Percentiles rank a stretch among this genome's conserved stretches.
Evolutionary conservation across 2,113 vertebrate genomes (phyloP).

Genomic region (Hymenochirus boettgeri): DNA sequence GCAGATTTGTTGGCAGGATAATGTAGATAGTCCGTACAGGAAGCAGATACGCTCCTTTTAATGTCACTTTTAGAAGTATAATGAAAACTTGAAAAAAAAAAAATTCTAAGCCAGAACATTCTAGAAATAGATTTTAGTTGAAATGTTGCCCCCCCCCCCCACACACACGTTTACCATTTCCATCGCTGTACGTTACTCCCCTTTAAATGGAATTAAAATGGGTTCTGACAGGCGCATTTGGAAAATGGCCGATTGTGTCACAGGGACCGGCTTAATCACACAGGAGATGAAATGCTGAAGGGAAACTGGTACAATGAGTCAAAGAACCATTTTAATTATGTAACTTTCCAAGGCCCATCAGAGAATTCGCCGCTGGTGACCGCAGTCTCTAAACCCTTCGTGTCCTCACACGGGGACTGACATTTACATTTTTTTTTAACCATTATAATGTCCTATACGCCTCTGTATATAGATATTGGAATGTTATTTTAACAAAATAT

Average conservation of each 20-base stretch:
- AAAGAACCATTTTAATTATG: neutral
- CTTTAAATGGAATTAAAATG: neutral
- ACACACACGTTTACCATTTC: too few species aligned
- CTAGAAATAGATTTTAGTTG: too few species aligned
- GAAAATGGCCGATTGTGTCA: neutral
- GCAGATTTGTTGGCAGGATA: too few species aligned
- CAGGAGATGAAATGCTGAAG: neutral
- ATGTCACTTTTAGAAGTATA: too few species aligned
- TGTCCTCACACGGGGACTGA: neutral
- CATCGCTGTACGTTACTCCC: too few species aligned
- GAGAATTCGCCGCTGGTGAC: neutral
- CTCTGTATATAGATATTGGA: constrained; percentile 60
- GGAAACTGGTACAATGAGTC: constrained; percentile 8
- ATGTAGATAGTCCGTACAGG: too few species aligned
- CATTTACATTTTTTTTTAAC: too few species aligned
- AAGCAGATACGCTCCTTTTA: too few species aligned
- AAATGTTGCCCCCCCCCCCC: too few species aligned
- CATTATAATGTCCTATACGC: neutral
- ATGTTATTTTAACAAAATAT: constrained; percentile 74
- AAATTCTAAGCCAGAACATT: too few species aligned
- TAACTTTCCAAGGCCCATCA: neutral
- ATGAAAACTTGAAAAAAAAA: too few species aligned
- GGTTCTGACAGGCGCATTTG: neutral
- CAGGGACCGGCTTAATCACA: neutral
- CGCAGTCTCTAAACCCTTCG: neutral